phyloP scores from a whole-genome alignment of 2,888 invertebrate species.

The Noctua fimbriata region DNA sequence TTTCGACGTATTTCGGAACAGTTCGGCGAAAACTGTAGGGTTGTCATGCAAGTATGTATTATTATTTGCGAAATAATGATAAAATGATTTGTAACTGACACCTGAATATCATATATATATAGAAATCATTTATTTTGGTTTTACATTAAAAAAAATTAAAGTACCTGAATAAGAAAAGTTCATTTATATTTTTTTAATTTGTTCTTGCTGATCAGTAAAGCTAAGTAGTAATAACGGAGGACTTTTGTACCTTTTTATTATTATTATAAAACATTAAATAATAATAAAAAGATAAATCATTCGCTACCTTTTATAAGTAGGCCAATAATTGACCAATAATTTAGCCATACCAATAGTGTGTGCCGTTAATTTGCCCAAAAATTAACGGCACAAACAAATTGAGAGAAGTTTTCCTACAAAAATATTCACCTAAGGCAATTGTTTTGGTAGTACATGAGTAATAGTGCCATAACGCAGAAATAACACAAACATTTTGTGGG shows the following conservation, averaged over 20 bases:
- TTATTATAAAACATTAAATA: neutral
- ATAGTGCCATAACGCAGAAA: constrained; percentile 58
- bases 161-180: neutral
- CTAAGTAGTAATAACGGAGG: neutral
- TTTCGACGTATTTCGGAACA: constrained; percentile 69
- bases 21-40: constrained; percentile 55
- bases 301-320: neutral
- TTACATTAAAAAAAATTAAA: neutral
- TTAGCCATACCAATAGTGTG: too few relatives aligned
- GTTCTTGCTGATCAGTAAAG: neutral
- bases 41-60: constrained; percentile 50
- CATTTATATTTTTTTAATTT: neutral
- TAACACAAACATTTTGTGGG: constrained; percentile 72
- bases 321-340: too few relatives aligned
- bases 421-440: constrained; percentile 45
- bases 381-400: neutral
- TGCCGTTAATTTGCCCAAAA: neutral
- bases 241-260: neutral
- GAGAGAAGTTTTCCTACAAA: neutral
- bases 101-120: neutral
- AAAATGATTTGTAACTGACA: constrained; percentile 19
- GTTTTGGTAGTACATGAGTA: constrained; percentile 59
- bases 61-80: constrained; percentile 50
- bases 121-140: neutral
- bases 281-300: neutral